These are phyloP conservation scores for Gadus macrocephalus DNA, from an alignment of 2,113 vertebrate genomes.

Conservation along the genomic window DNA sequence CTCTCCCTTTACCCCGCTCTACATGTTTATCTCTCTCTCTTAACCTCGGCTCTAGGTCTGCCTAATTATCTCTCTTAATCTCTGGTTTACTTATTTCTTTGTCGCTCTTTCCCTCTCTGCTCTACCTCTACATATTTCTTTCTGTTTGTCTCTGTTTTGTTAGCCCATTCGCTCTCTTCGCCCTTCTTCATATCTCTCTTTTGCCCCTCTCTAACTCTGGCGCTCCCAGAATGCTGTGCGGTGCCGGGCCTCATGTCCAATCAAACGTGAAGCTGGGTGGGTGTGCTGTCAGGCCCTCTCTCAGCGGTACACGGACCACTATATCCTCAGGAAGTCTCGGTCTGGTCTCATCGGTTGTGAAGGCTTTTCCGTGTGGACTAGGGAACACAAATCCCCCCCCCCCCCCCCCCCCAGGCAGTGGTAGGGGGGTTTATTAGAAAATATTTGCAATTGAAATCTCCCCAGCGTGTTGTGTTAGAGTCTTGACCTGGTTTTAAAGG, in stretches of 20 bases:
- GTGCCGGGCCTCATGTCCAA: neutral
- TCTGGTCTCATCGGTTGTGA: conserved; percentile 45
- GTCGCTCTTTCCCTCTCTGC: neutral
- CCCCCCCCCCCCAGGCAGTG: too few species aligned
- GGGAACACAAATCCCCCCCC: conserved; percentile 33
- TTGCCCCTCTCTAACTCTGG: conserved; percentile 44
- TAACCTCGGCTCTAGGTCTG: conserved; percentile 13
- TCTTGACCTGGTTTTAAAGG: too few species aligned
- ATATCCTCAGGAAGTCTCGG: conserved; percentile 46
- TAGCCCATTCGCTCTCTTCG: too few species aligned
- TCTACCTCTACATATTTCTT: conserved; percentile 30
- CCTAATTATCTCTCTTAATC: neutral
- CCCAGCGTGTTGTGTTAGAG: too few species aligned
- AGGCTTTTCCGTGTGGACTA: conserved; percentile 43
- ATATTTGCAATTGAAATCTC: too few species aligned
- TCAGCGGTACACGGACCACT: conserved; percentile 36
- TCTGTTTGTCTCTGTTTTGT: too few species aligned
- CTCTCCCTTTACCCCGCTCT: conserved; percentile 42
- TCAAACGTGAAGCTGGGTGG: conserved; percentile 45
- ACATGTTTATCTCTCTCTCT: too few species aligned
- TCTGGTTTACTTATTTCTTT: neutral
- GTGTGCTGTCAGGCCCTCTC: conserved; percentile 46
- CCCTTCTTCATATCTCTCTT: neutral
- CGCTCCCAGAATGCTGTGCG: conserved; percentile 23
- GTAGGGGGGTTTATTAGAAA: too few species aligned